These are phyloP conservation scores for Bergia puertoricense DNA, from an alignment of 92 coral and sea anemone species.

Conservation along the genomic window DNA sequence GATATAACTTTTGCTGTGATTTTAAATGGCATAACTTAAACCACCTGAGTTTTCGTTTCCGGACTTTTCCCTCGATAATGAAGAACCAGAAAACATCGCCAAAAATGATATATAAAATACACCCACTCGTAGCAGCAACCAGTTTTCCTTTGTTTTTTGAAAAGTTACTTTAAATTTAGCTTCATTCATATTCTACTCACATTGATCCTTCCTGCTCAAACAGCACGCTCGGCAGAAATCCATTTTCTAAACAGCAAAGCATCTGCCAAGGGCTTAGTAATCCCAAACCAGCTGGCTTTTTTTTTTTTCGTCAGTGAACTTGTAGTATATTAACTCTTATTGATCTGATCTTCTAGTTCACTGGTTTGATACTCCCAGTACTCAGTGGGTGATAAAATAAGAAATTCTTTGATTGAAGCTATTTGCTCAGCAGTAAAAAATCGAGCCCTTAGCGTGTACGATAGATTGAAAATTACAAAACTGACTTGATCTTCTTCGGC, in stretches of 20 bases:
- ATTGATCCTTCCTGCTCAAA: too few relatives aligned
- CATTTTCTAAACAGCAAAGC: too few relatives aligned
- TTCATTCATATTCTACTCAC: too few relatives aligned
- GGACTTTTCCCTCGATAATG: slow-evolving; percentile 10
- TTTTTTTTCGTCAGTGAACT: background rate
- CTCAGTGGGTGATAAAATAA: background rate
- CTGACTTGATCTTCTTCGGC: too few relatives aligned
- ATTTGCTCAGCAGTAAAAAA: too few relatives aligned
- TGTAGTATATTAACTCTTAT: background rate
- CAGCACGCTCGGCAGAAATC: too few relatives aligned
- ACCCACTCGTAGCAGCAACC: background rate
- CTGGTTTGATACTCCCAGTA: too few relatives aligned
- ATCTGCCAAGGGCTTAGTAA: too few relatives aligned
- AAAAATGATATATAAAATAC: background rate
- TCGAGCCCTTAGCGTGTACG: too few relatives aligned
- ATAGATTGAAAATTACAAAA: too few relatives aligned
- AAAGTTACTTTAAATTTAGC: background rate
- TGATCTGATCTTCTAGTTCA: background rate
- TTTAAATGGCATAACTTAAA: background rate
- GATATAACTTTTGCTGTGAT: slow-evolving; percentile 17
- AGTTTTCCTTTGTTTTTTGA: background rate
- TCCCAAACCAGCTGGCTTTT: background rate
- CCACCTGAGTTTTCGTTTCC: background rate
- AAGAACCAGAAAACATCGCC: background rate
- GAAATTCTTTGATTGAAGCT: too few relatives aligned